Base-by-base conservation (phyloP, 1,140 invertebrate species). In the Magallana angulata region DNA sequence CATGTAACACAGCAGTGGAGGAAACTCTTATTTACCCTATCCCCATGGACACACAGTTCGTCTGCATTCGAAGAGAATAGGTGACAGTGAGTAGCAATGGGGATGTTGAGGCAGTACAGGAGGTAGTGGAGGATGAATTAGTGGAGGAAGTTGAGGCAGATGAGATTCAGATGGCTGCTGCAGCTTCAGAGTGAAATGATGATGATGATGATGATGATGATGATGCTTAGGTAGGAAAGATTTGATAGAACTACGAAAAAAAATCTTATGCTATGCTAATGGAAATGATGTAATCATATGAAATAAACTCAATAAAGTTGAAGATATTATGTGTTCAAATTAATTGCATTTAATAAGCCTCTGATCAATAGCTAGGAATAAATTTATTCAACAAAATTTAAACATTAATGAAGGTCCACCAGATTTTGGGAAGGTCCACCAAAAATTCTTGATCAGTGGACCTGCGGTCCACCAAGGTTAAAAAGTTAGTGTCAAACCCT, bases 341-440 rank as follows among this genome's bases (percentile, higher is more conserved):
- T 60, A 60, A 60, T 60, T 60, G 16, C 59, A 60, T 60, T 60
- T 60, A 60, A 60, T 60, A 60, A 16, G 59, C 59, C 59, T 8
- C 24, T 24, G 24, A 24, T 24, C 11, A 60, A 60, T 60, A 60
- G 59, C 59, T 5, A 60, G 16, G 11, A 60, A 60, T 60, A 60
- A 60, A 60, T 60, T 60, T 60, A 60, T 60, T 60, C 59, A 60
- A 60, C 59, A 60, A 60, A 60, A 60, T 60, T 60, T 11, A 60
- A 60, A 60, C 59, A 12, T 60, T 60, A 5, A 60, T 60, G 59
- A 60, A 60, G 59, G 59, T 7, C 59, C 59, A 60, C 16, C 59
- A 48, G 5, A 48, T 48, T 48, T 48, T 48, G 2, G 5, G 36
- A 48, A 48, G 36, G 36, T 4, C 36, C 36, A 48, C 36, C 36